phyloP scores from a whole-genome alignment of 1,140 invertebrate genomes.

The Cydia pomonella region DNA sequence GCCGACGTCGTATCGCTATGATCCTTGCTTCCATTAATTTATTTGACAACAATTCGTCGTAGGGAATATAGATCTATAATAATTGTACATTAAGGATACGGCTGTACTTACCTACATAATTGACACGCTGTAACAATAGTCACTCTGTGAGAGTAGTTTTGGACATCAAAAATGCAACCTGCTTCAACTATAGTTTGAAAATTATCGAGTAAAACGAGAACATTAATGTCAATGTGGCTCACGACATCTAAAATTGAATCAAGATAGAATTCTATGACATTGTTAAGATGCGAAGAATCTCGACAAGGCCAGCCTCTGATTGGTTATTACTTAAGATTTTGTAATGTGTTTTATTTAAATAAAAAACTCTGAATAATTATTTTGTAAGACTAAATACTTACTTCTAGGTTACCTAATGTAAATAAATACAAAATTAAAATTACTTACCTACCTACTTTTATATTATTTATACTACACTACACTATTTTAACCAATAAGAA shows the following conservation, averaged over 20 bases:
- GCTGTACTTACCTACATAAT: too few species aligned
- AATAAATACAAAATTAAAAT: too few species aligned
- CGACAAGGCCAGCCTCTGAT: not conserved
- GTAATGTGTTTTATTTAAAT: not conserved
- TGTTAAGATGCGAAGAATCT: constrained; percentile 7
- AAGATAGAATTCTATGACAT: not conserved
- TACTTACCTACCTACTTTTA: too few species aligned
- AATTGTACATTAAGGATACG: too few species aligned
- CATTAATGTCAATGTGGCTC: not conserved
- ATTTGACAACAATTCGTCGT: not conserved
- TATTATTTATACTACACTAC: too few species aligned
- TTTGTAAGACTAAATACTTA: not conserved
- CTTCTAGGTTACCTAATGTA: not conserved
- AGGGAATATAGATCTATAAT: too few species aligned
- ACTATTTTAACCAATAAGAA: too few species aligned
- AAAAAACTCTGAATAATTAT: not conserved
- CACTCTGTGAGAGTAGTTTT: not conserved
- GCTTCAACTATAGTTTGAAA: too few species aligned
- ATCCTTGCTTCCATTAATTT: constrained; percentile 47
- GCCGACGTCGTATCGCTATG: constrained; percentile 37
- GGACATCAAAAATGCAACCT: too few species aligned
- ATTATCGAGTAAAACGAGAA: too few species aligned
- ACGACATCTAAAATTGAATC: not conserved
- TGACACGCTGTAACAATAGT: not conserved
- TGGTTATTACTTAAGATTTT: not conserved